Conservation (phyloP, 2,797 vertebrate genomes). For the Alcedo atthis region DNA sequence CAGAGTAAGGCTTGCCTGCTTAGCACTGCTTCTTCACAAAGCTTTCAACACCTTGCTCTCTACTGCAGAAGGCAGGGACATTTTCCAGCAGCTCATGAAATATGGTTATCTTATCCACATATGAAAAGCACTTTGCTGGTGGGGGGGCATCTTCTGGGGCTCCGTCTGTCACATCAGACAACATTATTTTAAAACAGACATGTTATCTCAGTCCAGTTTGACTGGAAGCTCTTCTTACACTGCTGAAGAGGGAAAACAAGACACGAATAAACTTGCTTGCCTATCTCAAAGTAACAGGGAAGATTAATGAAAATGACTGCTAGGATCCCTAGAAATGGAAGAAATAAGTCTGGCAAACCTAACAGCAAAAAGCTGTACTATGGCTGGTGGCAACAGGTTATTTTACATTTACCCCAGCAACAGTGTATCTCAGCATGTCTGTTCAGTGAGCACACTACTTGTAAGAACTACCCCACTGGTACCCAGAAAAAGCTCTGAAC, state of each 20-base stretch:
- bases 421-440: accelerated
- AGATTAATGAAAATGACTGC: background rate
- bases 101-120: background rate
- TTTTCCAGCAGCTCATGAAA: background rate
- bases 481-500: background rate
- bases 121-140: background rate
- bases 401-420: accelerated
- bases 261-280: background rate
- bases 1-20: background rate
- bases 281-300: background rate
- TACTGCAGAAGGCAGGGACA: background rate
- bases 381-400: background rate
- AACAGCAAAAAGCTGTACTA: background rate
- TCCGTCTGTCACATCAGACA: background rate
- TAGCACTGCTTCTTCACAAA: background rate
- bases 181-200: background rate
- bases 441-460: background rate
- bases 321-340: background rate
- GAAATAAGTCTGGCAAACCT: background rate
- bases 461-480: background rate
- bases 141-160: background rate
- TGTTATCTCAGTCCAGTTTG: background rate
- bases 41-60: background rate
- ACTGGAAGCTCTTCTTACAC: background rate
- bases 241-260: background rate